Conservation (phyloP, 2,113 vertebrate genomes). For the Lutjanus erythropterus region DNA sequence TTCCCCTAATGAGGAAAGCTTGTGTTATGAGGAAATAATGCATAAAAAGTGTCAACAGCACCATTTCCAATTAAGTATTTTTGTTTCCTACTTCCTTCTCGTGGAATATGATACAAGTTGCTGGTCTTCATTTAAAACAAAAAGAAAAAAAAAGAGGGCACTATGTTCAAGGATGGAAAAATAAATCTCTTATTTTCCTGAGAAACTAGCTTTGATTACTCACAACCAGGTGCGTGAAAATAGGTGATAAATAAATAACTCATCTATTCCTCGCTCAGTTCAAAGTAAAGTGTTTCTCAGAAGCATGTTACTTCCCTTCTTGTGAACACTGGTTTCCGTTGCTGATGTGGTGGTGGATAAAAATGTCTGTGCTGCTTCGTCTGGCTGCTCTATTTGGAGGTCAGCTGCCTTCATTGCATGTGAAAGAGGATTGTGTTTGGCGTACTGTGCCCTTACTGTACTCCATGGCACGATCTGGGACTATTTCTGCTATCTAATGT, state of each 20-base stretch:
- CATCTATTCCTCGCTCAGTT: constrained; percentile 39
- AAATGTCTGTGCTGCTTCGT: constrained; percentile 41
- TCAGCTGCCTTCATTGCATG: constrained; percentile 49
- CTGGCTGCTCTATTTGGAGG: constrained; percentile 37
- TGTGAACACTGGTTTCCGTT: constrained; percentile 54
- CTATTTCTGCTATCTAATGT: constrained; percentile 31
- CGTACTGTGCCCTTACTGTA: constrained; percentile 51
- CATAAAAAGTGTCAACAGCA: not conserved
- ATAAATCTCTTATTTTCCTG: not conserved
- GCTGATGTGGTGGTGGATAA: constrained; percentile 27
- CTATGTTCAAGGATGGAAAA: not conserved
- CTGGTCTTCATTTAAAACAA: constrained; percentile 4
- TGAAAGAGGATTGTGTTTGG: constrained; percentile 59
- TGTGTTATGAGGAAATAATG: not conserved
- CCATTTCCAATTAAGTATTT: constrained; percentile 4
- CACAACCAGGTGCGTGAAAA: constrained; percentile 14
- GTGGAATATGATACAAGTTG: constrained; percentile 11
- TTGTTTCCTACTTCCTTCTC: constrained; percentile 28
- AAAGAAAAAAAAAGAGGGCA: not conserved
- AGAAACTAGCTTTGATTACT: constrained; percentile 9
- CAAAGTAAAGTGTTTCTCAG: constrained; percentile 55
- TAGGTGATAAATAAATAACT: constrained; percentile 21
- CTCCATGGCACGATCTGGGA: constrained; percentile 36
- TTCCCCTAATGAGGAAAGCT: too few species aligned
- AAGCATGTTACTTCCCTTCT: constrained; percentile 46